Evolutionary conservation across 2,797 vertebrate genomes (phyloP).

Genomic region (Micromesistius poutassou): DNA sequence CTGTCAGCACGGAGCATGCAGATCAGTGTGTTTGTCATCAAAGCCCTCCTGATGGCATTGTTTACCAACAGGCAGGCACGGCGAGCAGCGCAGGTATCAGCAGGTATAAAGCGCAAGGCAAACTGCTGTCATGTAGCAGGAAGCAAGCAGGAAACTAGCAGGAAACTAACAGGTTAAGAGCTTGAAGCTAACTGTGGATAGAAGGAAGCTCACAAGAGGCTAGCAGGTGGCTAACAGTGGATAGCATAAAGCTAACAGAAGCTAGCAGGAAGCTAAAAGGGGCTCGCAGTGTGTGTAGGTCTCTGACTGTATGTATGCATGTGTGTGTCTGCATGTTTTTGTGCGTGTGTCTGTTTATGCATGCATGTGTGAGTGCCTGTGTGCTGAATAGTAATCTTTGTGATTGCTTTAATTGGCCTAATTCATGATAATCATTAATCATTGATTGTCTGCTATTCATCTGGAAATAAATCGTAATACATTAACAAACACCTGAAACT

Average conservation of each 20-base stretch:
- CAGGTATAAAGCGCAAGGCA: neutral
- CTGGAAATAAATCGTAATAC: neutral
- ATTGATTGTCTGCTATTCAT: neutral
- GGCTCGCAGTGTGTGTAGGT: constrained; percentile 10
- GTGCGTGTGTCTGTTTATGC: no score
- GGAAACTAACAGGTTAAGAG: neutral
- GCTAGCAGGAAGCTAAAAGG: constrained; percentile 21
- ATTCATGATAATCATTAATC: neutral
- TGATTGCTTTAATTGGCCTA: neutral
- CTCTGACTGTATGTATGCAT: neutral
- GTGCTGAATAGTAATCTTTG: neutral
- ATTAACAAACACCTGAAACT: neutral
- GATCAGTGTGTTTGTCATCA: constrained; percentile 53
- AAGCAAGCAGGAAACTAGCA: no score
- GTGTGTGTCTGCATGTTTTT: no score
- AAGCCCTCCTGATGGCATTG: constrained; percentile 64
- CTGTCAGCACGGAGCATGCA: neutral
- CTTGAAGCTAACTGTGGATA: neutral
- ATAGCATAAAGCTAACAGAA: constrained; percentile 27
- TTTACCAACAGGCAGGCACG: constrained; percentile 62
- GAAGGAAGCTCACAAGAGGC: neutral
- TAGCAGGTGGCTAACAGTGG: neutral
- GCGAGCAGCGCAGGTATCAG: constrained; percentile 58
- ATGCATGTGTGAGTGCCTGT: no score
- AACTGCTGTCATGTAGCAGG: no score